Conservation (phyloP, 2,113 vertebrate species). For the Sula dactylatra region DNA sequence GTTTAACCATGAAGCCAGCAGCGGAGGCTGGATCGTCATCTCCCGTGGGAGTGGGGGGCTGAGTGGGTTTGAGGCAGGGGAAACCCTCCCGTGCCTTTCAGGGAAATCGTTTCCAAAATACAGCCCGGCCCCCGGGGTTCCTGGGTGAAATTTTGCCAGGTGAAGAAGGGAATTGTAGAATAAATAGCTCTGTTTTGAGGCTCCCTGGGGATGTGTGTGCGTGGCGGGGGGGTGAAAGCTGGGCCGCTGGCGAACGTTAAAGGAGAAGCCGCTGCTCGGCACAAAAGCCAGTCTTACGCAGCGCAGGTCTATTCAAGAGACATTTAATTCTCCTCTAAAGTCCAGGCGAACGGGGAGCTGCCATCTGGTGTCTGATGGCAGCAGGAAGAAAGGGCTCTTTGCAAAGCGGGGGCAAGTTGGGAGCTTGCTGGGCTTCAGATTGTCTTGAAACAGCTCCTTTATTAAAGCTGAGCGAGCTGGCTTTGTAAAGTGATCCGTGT, state of each 20-base stretch:
- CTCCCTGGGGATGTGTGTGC: not conserved
- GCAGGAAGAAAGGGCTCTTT: not conserved
- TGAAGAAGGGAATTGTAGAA: not conserved
- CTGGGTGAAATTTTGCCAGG: accelerated
- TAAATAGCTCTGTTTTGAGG: accelerated
- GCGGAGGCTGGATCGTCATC: not conserved
- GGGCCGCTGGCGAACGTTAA: not conserved
- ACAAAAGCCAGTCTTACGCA: not conserved
- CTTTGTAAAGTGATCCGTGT: accelerated
- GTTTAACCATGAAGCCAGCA: not conserved
- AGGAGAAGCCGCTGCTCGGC: not conserved
- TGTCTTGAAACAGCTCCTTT: not conserved
- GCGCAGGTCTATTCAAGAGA: not conserved
- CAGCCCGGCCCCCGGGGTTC: accelerated
- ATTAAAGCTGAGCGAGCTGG: accelerated
- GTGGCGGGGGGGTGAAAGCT: accelerated
- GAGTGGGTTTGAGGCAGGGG: not conserved
- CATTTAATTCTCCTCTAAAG: not conserved
- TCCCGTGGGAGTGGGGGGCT: not conserved
- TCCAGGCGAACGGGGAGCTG: not conserved
- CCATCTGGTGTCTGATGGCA: slow-evolving; percentile 56
- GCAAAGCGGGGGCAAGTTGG: not conserved
- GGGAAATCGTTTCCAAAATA: not conserved
- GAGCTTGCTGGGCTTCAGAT: not conserved
- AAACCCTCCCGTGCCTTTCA: accelerated